Percentiles rank a stretch among this genome's conserved stretches.
These are phyloP conservation scores for Camptogramma bilineatum DNA, from an alignment of 2,888 invertebrate species.

Conservation along the genomic window DNA sequence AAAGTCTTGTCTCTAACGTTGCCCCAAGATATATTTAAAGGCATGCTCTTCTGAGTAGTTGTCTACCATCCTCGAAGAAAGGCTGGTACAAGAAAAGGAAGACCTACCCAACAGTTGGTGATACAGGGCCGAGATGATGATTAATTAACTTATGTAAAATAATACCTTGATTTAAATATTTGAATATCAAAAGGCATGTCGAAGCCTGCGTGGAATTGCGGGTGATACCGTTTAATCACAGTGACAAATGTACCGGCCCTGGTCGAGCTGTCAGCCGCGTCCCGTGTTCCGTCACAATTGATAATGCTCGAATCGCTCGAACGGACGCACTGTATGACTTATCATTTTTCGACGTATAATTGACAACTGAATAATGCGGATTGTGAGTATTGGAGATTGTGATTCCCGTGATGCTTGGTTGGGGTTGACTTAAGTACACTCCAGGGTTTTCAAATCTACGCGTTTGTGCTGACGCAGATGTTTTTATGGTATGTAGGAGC, in stretches of 20 bases:
- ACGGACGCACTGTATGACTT: constrained; percentile 53
- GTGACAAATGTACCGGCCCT: constrained; percentile 64
- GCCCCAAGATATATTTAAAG: background rate
- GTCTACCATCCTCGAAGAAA: too few relatives aligned
- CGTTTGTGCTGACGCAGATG: background rate
- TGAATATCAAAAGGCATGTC: background rate
- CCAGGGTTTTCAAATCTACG: background rate
- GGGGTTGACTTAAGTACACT: background rate
- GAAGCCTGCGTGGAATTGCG: constrained; percentile 50
- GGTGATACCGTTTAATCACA: constrained; percentile 67
- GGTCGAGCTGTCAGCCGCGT: constrained; percentile 53
- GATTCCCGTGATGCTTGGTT: constrained; percentile 1
- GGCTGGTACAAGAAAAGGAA: too few relatives aligned
- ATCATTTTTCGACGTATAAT: constrained; percentile 54
- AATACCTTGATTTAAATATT: too few relatives aligned
- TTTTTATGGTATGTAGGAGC: background rate
- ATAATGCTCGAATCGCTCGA: constrained; percentile 63
- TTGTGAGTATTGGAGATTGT: constrained; percentile 10
- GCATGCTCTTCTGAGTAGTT: too few relatives aligned
- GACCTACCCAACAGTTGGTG: too few relatives aligned
- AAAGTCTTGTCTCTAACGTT: too few relatives aligned
- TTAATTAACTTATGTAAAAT: too few relatives aligned
- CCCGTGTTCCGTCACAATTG: constrained; percentile 54
- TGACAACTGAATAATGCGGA: constrained; percentile 43
- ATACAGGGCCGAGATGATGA: too few relatives aligned